These are phyloP conservation scores for Drosophila insularis DNA, from an alignment of 1,140 invertebrate species.

Conservation along the genomic window DNA sequence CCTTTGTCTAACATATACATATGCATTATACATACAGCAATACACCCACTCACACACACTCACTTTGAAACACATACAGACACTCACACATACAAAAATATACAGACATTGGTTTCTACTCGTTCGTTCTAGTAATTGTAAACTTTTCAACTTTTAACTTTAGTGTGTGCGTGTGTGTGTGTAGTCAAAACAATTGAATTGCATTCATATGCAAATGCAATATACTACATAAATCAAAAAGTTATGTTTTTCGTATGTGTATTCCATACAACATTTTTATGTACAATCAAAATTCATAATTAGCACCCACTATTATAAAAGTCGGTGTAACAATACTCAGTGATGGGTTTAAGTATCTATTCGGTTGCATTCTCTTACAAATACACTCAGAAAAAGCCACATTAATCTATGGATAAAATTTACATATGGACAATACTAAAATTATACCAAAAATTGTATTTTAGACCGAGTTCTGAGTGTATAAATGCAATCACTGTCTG, in stretches of 20 bases:
- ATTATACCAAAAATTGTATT: no score
- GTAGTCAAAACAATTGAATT: conserved; percentile 49
- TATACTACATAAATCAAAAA: conserved; percentile 31
- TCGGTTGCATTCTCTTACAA: background rate
- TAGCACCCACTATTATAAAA: conserved; percentile 29
- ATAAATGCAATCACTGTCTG: conserved; percentile 1
- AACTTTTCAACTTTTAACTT: conserved; percentile 66
- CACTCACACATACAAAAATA: conserved; percentile 17
- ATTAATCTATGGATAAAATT: no score
- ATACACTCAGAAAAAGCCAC: background rate
- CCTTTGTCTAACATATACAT: conserved; percentile 16
- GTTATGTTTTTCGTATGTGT: conserved; percentile 60
- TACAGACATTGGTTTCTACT: conserved; percentile 62
- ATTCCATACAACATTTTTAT: conserved; percentile 46
- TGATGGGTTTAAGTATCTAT: background rate
- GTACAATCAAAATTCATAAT: conserved; percentile 14
- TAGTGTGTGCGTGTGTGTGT: conserved; percentile 63
- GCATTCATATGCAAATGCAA: conserved; percentile 31
- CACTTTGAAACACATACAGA: conserved; percentile 23
- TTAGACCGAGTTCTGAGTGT: no score
- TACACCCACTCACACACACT: conserved; percentile 14
- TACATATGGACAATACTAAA: no score
- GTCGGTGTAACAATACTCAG: background rate
- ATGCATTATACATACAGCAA: background rate
- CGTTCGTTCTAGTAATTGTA: conserved; percentile 74